Evolutionary conservation across 30 jellyfish, hydroid and myxozoan species (phyloP), one percentile per base, ranked within the genome.

Genomic region (Morbakka virulenta): DNA sequence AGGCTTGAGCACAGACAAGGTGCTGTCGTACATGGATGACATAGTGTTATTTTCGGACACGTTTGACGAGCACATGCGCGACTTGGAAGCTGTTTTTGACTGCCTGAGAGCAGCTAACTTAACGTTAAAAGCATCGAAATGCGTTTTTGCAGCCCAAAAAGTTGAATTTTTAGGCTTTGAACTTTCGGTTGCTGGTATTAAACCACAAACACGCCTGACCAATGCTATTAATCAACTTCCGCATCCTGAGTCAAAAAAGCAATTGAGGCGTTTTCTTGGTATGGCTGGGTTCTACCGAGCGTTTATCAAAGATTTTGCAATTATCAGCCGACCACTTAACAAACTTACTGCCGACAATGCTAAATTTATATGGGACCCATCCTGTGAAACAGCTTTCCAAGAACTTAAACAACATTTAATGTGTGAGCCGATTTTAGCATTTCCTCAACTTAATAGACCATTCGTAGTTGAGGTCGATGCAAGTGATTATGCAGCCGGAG

Each of bases 391-490:
- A 67, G 79, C 79, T 32, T 67, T 67, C 26, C 79, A 67, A 32
- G 64, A 67, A 70, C 33, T 70, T 6, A 70, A 70, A 70, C 26
- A 33, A 70, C 82, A 70, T 34, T 70, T 70, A 70, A 70, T 70
- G 82, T 34, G 73, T 70, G 82, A 70, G 82, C 82, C 82, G 72
- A 47, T 70, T 70, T 64, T 64, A 64, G 76, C 76, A 64, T 64
- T 64, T 64, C 76, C 76, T 28, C 9, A 64, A 28, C 76, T 64
- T 64, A 64, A 64, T 64, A 24, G 31, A 64, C 64, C 76, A 12
- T 12, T 67, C 35, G 35, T 35, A 2, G 33, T 67, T 2, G 79
- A 67, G 35, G 79, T 67, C 22, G 79, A 64, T 76, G 87, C 87
- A 2, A 32, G 69, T 33, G 52, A 61, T 27, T 62, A 76, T 32